Percentiles rank a stretch among this genome's conserved stretches.
Evolutionary conservation across 2,113 vertebrate species (phyloP).

Genomic region (Oxyura jamaicensis): DNA sequence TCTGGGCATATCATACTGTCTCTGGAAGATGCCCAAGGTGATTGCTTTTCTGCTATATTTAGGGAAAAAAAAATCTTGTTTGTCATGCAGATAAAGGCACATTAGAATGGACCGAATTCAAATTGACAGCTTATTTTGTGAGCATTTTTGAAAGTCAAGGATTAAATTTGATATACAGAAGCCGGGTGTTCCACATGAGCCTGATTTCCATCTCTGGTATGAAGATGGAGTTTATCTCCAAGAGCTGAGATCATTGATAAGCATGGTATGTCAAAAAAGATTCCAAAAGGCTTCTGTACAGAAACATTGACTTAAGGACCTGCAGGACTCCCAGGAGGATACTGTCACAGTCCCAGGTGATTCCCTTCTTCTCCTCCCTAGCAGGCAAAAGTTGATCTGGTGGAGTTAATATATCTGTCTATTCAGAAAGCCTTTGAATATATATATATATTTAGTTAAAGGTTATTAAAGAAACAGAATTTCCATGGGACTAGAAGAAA

Average conservation of each 20-base stretch:
- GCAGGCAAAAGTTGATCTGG: neutral
- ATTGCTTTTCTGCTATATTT: neutral
- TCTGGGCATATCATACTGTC: neutral
- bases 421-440: neutral
- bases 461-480: neutral
- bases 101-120: neutral
- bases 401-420: neutral
- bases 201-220: neutral
- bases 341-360: neutral
- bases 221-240: neutral
- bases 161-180: neutral
- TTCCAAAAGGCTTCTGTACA: neutral
- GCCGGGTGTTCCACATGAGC: neutral
- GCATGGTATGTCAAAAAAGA: rapidly evolving
- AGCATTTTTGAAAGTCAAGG: neutral
- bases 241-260: neutral
- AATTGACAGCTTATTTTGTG: neutral
- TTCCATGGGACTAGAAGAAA: neutral
- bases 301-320: neutral
- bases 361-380: neutral
- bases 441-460: neutral
- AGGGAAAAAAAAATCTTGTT: neutral
- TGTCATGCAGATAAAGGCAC: neutral
- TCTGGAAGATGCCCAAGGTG: neutral
- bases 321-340: neutral